Evolutionary conservation across 2,888 invertebrate genomes (phyloP).

Genomic region (Drosophila paranaensis): DNA sequence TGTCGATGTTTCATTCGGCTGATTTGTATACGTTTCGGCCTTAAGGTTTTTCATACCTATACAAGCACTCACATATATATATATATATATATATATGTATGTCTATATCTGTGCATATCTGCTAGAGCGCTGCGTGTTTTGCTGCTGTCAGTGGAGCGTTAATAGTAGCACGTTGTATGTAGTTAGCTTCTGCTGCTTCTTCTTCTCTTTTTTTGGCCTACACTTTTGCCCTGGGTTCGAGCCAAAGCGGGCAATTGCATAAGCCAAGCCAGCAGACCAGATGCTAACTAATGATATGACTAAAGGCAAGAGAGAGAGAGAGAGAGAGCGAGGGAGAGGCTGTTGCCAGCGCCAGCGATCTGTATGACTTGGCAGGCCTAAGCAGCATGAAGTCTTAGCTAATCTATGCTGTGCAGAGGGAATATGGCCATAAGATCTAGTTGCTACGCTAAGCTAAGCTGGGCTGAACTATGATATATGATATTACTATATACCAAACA

Average conservation of each 20-base stretch:
- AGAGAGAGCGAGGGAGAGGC: neutral
- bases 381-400: constrained; percentile 58
- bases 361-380: constrained; percentile 58
- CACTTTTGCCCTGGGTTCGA: constrained; percentile 49
- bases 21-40: constrained; percentile 69
- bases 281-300: constrained; percentile 60
- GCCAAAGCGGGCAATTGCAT: constrained; percentile 42
- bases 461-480: neutral
- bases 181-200: constrained; percentile 24
- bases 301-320: neutral
- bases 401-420: constrained; percentile 10
- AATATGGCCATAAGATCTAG: constrained; percentile 6
- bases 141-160: constrained; percentile 76
- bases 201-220: constrained; percentile 26
- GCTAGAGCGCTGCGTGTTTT: constrained; percentile 60
- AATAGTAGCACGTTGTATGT: constrained; percentile 73
- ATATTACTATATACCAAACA: neutral
- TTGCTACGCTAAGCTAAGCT: neutral
- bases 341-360: constrained; percentile 36
- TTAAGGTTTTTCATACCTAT: constrained; percentile 30
- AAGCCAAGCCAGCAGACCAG: constrained; percentile 34
- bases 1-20: constrained; percentile 79
- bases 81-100: neutral
- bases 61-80: neutral
- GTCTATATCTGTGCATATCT: neutral